Conservation (phyloP, 2,888 invertebrate genomes). For the Eupithecia inturbata region DNA sequence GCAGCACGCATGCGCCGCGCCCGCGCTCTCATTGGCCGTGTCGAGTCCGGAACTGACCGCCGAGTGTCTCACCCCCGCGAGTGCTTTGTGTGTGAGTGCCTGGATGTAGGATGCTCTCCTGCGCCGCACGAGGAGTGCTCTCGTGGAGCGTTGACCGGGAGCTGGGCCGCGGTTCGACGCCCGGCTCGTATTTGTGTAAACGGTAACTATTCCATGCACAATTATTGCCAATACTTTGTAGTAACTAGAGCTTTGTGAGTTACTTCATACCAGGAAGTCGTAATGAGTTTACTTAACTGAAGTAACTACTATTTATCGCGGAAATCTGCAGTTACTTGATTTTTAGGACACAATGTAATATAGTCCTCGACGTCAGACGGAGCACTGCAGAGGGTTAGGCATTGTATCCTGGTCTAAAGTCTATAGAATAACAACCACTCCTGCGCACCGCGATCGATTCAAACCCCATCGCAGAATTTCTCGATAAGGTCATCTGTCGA, state of each 20-base stretch:
- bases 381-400: not conserved
- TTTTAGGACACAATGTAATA: not conserved
- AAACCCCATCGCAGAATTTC: not conserved
- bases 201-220: conserved; percentile 63
- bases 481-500: not conserved
- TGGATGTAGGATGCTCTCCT: conserved; percentile 41
- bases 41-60: conserved; percentile 45
- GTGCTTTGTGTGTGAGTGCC: conserved; percentile 40
- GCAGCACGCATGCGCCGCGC: conserved; percentile 59
- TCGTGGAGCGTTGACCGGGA: conserved; percentile 66
- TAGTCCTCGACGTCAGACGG: not conserved
- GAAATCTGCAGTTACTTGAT: not conserved
- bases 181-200: conserved; percentile 57
- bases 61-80: conserved; percentile 42
- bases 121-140: not conserved
- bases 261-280: conserved; percentile 2
- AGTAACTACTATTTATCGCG: not conserved
- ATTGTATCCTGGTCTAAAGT: not conserved
- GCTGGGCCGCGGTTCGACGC: conserved; percentile 62
- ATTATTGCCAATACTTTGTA: conserved; percentile 26
- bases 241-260: not conserved
- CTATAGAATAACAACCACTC: not conserved
- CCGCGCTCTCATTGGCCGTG: conserved; percentile 32
- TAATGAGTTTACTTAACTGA: not conserved
- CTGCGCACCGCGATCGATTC: not conserved